Evolutionary conservation across 2,888 invertebrate species (phyloP).

Genomic region (Morpho helenor): DNA sequence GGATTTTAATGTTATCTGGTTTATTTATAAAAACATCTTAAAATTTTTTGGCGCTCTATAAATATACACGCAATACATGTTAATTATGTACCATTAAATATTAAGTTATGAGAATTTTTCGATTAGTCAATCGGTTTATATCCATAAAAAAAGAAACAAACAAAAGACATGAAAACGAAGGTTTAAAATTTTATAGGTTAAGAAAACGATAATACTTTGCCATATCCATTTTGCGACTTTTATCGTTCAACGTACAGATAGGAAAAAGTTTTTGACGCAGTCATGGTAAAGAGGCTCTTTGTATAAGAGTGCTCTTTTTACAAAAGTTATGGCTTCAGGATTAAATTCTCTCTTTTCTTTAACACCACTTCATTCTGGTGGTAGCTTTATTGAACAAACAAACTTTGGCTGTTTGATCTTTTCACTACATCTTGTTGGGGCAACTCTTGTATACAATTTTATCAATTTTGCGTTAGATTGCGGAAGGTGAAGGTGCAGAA

Average conservation of each 20-base stretch:
- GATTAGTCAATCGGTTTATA: too few relatives aligned
- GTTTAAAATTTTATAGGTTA: background rate
- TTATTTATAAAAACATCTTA: background rate
- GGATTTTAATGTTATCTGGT: constrained; percentile 8
- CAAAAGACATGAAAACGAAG: background rate
- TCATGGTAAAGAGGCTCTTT: constrained; percentile 58
- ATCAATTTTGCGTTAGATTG: background rate
- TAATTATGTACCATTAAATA: too few relatives aligned
- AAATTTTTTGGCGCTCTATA: too few relatives aligned
- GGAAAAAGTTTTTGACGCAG: constrained; percentile 66
- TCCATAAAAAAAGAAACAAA: background rate
- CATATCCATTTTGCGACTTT: constrained; percentile 29
- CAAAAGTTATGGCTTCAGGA: constrained; percentile 65
- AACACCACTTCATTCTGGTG: constrained; percentile 44
- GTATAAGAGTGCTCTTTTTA: constrained; percentile 62
- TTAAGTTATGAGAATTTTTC: too few relatives aligned
- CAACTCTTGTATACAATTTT: constrained; percentile 5
- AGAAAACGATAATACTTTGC: background rate
- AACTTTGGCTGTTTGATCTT: constrained; percentile 27
- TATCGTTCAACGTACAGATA: constrained; percentile 34
- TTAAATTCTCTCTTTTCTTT: constrained; percentile 66
- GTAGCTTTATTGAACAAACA: constrained; percentile 38
- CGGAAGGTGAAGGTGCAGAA: background rate
- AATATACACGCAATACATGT: too few relatives aligned
- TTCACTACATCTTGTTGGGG: constrained; percentile 12